Evolutionary conservation across 2,113 vertebrate genomes (phyloP).

Genomic region (Tamias sibiricus): DNA sequence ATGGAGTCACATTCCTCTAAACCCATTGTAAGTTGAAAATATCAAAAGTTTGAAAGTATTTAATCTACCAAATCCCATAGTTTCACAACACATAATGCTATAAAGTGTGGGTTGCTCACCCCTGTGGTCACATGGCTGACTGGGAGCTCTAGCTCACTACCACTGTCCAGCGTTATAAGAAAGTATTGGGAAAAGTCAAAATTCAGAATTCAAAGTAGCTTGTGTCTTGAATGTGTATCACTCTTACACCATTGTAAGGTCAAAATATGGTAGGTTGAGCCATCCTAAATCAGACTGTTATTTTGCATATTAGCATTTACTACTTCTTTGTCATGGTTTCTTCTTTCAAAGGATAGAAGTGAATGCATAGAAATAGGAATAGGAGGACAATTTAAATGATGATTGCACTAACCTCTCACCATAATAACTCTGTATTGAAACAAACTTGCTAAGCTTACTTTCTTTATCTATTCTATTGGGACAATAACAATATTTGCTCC

Average conservation of each 20-base stretch:
- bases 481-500: neutral
- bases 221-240: neutral
- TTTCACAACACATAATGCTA: no score
- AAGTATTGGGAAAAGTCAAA: neutral
- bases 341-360: neutral
- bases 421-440: neutral
- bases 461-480: neutral
- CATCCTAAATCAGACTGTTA: neutral
- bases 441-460: neutral
- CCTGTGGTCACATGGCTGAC: neutral
- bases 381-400: neutral
- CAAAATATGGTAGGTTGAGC: neutral
- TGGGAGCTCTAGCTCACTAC: neutral
- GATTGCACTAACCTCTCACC: neutral
- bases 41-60: neutral
- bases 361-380: neutral
- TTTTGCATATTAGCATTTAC: neutral
- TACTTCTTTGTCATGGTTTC: neutral
- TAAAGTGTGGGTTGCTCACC: neutral
- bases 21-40: neutral
- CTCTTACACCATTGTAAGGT: neutral
- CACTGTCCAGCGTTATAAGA: neutral
- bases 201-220: neutral
- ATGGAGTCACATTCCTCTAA: neutral
- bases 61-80: neutral